These are phyloP conservation scores for Dugesia japonica DNA, from an alignment of 2,888 invertebrate genomes.

Conservation along the genomic window DNA sequence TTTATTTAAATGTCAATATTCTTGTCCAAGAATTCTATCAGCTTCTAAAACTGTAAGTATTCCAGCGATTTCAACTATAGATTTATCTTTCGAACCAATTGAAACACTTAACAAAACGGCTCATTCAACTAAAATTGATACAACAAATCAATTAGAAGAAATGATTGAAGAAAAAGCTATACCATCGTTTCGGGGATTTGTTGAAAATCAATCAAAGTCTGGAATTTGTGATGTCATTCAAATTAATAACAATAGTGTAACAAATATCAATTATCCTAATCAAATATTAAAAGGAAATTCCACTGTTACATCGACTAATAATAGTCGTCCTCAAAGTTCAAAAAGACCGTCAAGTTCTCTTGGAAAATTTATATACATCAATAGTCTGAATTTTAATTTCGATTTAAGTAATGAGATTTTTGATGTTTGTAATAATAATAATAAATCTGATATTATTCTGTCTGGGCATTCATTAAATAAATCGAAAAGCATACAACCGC, in stretches of 20 bases:
- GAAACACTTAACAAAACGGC: not conserved
- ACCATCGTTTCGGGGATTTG: not conserved
- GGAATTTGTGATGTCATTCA: not conserved
- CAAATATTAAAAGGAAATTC: not conserved
- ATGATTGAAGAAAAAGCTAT: not conserved
- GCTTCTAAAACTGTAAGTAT: not conserved
- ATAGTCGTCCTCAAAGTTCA: not conserved
- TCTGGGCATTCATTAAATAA: not conserved
- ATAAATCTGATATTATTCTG: not conserved
- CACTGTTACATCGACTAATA: not conserved
- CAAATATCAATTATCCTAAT: not conserved
- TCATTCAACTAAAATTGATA: not conserved
- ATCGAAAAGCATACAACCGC: not conserved
- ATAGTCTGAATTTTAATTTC: not conserved
- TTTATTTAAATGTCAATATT: not conserved
- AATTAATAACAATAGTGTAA: not conserved
- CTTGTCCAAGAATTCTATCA: not conserved
- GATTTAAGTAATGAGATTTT: not conserved
- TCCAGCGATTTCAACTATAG: not conserved
- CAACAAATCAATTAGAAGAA: not conserved
- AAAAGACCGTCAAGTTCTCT: not conserved
- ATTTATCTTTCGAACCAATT: not conserved
- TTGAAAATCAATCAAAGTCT: not conserved
- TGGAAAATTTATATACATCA: not conserved
- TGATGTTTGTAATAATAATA: not conserved